Base-by-base conservation (phyloP, 1,140 invertebrate genomes). In the Callitettix versicolor region DNA sequence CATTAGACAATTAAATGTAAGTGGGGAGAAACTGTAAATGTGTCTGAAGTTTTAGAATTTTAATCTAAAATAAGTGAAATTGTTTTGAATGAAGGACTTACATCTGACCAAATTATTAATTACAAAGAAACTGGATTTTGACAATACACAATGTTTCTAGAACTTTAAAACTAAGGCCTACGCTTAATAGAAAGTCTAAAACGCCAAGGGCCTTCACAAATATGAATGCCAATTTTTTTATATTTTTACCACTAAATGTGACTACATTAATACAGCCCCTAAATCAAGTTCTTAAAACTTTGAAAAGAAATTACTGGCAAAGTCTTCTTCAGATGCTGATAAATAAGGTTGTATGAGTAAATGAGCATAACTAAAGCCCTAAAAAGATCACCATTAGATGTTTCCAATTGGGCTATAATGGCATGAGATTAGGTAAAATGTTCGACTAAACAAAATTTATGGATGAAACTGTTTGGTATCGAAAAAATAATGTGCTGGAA, bases 1-100 rank as follows among this genome's bases (percentile, higher is more conserved):
- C 3, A 42, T 53, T 5, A 38, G 62, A 41, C 60, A 68, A 57
- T 51, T 69, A 48, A 68, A 64, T 47, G 68, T 65, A n/a, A 43
- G 18, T 42, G 51, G 40, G 52, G 47, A 49, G 18, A 49, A 26
- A 17, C 15, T 49, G 18, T 49, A 7, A 33, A 49, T 18, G 3
- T 33, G 2, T 49, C 47, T 15, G 47, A 49, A 49, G 36, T 49
- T 33, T 4, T 18, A 34, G 22, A 30, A 33, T 49, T 49, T 33
- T 17, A 49, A 15, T 33, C 30, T 4, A 49, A 20, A 49, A 33
- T 49, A 33, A 18, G 21, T 14, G 26, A 9, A 33, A 34, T 26
- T 33, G 9, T 33, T 26, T 33, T 49, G 22, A 33, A 49, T n/a
- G 11, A 12, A 18, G 22, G 22, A 3, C 6, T 33, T 14, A 49